Evolutionary conservation across 2,888 invertebrate species (phyloP).

Genomic region (Stomorhina lunata): DNA sequence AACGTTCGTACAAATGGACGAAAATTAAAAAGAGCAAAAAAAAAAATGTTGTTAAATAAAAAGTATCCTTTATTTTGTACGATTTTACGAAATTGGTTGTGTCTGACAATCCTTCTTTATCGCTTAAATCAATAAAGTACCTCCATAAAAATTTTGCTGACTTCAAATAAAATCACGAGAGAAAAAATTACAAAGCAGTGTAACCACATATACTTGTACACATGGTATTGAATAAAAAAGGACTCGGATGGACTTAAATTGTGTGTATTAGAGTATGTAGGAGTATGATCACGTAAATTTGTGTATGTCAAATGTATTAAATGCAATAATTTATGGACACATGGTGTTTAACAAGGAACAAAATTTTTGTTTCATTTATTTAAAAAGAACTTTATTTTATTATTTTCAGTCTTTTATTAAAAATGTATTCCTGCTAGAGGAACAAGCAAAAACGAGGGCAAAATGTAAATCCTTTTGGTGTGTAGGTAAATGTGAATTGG

Average conservation of each 20-base stretch:
- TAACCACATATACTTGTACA: no score
- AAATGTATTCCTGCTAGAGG: no score
- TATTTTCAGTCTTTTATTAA: no score
- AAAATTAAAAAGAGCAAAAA: background rate
- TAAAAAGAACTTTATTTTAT: no score
- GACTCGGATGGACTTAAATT: no score
- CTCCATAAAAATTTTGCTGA: slow-evolving; percentile 59
- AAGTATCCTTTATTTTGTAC: slow-evolving; percentile 46
- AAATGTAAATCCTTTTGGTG: no score
- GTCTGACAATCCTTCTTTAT: slow-evolving; percentile 64
- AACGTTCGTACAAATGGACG: slow-evolving; percentile 26
- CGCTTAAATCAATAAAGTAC: slow-evolving; percentile 64
- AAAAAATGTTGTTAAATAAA: background rate
- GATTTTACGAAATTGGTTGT: slow-evolving; percentile 61
- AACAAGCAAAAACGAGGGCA: no score
- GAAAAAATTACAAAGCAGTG: no score
- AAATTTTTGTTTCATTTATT: no score
- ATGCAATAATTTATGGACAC: slow-evolving; percentile 61
- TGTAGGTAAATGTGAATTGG: no score
- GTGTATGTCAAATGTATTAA: slow-evolving; percentile 24
- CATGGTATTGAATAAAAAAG: no score
- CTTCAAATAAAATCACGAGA: slow-evolving; percentile 12
- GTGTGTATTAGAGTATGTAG: no score
- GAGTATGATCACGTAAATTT: background rate
- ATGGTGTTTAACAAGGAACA: slow-evolving; percentile 60